Conservation (phyloP, 2,888 invertebrate genomes). For the Chalcosyrphus nemorum region DNA sequence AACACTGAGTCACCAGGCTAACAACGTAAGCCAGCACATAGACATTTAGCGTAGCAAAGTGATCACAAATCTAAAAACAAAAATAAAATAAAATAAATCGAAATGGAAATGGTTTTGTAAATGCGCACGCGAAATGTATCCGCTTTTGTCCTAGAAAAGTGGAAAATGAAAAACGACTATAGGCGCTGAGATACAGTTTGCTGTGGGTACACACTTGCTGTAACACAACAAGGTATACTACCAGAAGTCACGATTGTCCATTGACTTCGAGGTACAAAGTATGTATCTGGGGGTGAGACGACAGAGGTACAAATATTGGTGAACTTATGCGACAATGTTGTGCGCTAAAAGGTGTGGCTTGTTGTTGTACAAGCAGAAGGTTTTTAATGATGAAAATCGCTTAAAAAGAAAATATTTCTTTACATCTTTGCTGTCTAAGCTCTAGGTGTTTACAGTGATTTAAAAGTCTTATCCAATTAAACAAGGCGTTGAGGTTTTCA, state of each 20-base stretch:
- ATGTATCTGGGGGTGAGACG: constrained; percentile 29
- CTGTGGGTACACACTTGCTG: constrained; percentile 50
- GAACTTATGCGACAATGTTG: background rate
- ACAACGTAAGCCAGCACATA: constrained; percentile 8
- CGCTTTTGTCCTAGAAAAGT: constrained; percentile 69
- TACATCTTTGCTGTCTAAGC: too few relatives aligned
- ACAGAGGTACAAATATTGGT: constrained; percentile 5
- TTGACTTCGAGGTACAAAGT: constrained; percentile 13
- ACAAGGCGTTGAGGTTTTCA: too few relatives aligned
- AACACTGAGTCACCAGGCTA: constrained; percentile 59
- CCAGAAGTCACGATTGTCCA: constrained; percentile 66
- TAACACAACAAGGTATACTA: constrained; percentile 15
- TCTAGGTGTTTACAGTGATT: too few relatives aligned
- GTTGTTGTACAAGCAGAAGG: background rate
- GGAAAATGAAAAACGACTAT: constrained; percentile 60
- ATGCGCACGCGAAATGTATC: constrained; percentile 68
- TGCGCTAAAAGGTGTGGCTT: background rate
- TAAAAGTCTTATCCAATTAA: too few relatives aligned
- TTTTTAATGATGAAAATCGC: background rate
- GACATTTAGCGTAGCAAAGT: constrained; percentile 58
- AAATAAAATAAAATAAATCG: constrained; percentile 24
- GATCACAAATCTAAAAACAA: constrained; percentile 50
- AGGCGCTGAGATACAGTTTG: background rate
- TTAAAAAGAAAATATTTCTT: too few relatives aligned
- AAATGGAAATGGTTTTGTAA: constrained; percentile 56